Conservation (phyloP, 2,797 vertebrate genomes). For the Peromyscus attwateri region DNA sequence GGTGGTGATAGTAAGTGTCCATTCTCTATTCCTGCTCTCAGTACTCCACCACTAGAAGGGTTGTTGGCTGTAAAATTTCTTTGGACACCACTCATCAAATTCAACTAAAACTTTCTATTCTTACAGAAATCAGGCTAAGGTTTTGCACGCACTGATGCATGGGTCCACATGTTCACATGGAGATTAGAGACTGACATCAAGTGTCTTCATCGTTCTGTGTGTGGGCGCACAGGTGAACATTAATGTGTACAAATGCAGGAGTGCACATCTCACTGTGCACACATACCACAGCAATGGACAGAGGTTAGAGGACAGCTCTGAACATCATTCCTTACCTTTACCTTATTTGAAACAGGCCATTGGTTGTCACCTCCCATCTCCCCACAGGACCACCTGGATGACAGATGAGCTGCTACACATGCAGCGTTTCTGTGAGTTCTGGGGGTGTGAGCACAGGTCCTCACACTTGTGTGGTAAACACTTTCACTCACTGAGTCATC, state of each 20-base stretch:
- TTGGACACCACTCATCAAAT: background rate
- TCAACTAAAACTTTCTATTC: background rate
- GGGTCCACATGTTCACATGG: background rate
- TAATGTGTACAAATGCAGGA: background rate
- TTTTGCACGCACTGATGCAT: background rate
- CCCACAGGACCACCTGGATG: no score
- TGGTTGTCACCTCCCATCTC: background rate
- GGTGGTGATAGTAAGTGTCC: background rate
- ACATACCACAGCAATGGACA: background rate
- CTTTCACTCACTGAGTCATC: background rate
- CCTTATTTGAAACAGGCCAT: background rate
- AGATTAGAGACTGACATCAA: background rate
- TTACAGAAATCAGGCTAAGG: background rate
- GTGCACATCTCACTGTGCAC: background rate
- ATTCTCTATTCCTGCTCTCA: background rate
- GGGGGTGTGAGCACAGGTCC: background rate
- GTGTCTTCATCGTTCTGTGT: no score
- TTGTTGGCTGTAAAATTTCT: background rate
- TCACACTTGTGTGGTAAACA: background rate
- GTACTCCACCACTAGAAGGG: background rate
- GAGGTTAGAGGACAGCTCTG: background rate
- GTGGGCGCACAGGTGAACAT: fast-evolving
- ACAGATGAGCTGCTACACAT: background rate
- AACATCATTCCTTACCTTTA: background rate
- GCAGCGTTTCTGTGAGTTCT: background rate